Evolutionary conservation across 2,113 vertebrate species (phyloP), one percentile per base, ranked within the genome.

Genomic region (Centropus bengalensis): DNA sequence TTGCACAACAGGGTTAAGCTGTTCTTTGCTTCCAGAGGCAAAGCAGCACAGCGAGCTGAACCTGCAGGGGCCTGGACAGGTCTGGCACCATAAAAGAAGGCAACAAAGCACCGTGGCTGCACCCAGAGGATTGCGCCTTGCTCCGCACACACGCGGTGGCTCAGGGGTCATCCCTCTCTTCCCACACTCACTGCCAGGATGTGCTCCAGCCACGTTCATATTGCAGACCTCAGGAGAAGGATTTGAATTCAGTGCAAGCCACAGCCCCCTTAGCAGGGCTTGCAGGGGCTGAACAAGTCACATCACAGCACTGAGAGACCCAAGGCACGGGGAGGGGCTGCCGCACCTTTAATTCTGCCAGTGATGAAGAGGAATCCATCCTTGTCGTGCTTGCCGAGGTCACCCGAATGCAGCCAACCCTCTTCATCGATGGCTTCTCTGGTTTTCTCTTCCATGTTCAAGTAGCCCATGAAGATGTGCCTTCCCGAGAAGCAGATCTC

Each of bases 381-480:
- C 11, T 92, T 8, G 51, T 99, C 99, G 0, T 98, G 87, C 59
- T 96, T 98, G 42, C 99, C 99, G 47, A 99, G 96, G 95, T 99
- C 99, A 3, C 99, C 99, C 0, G 99, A 99, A 83, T 98, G 99
- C 69, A 99, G 97, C 99, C 99, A 99, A 59, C 99, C 99, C 0
- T 99, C 98, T 0, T 97, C 63, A 7, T 99, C 98, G 0, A 99
- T 92, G 2, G 97, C 97, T 91, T 99, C 99, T 79, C 52, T 82
- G 0, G 98, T 99, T 83, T 98, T 98, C 0, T 98, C 98, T 5
- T 98, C 94, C 97, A 97, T 98, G 83, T 98, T 98, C 91, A 99
- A 95, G 90, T 99, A 99, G 42, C 99, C 99, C 99, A 99, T 99
- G 97, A 99, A 99, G 90, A 99, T 16, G 26, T 99, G 99, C 5